Evolutionary conservation across 2,797 vertebrate species (phyloP).

Genomic region (Tiaroga cobitis): DNA sequence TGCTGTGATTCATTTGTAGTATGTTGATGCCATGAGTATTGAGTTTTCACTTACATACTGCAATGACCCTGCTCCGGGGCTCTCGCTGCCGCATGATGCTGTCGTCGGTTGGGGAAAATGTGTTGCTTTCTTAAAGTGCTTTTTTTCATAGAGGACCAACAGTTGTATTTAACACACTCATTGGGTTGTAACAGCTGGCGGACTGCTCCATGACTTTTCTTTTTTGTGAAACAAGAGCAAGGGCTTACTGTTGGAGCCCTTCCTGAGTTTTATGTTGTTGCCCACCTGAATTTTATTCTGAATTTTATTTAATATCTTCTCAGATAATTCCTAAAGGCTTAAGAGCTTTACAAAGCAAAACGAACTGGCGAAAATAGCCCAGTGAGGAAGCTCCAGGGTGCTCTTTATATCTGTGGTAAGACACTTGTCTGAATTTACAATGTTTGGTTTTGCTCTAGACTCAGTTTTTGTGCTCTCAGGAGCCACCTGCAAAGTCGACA

Average conservation of each 20-base stretch:
- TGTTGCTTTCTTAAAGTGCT: conserved; percentile 16
- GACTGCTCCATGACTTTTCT: not conserved
- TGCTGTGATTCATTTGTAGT: conserved; percentile 46
- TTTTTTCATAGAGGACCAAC: not conserved
- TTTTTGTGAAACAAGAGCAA: not conserved
- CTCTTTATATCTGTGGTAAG: conserved; percentile 23
- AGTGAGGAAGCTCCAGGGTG: conserved; percentile 7
- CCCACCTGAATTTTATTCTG: not conserved
- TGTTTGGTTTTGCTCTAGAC: not conserved
- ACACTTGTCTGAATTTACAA: not conserved
- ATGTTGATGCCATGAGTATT: conserved; percentile 28
- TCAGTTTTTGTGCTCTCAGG: conserved; percentile 22
- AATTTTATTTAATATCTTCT: too few relatives aligned
- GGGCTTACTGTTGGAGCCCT: not conserved
- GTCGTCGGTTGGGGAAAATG: conserved; percentile 3
- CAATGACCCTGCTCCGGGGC: conserved; percentile 3
- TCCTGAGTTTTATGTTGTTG: too few relatives aligned
- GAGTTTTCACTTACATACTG: conserved; percentile 22
- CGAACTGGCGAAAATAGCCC: not conserved
- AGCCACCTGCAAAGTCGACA: conserved; percentile 2
- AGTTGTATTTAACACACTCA: conserved; percentile 26
- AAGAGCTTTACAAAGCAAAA: conserved; percentile 21
- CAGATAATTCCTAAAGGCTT: conserved; percentile 22
- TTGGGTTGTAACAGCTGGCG: conserved; percentile 2
- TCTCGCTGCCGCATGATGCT: conserved; percentile 7